Conservation (phyloP, 2,113 vertebrate species). For the Geococcyx californianus region DNA sequence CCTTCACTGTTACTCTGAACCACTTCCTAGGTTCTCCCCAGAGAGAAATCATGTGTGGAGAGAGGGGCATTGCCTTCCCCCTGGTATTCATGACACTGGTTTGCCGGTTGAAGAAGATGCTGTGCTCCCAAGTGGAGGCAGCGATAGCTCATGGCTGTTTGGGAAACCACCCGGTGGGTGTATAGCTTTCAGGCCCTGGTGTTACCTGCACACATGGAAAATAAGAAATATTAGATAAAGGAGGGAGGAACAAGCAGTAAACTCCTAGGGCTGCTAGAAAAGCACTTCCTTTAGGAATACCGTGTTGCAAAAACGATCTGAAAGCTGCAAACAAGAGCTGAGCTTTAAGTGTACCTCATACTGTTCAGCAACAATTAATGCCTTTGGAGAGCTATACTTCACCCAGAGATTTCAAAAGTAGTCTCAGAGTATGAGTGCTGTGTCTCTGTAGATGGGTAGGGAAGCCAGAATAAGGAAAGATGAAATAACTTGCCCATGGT, state of each 20-base stretch:
- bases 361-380: background rate
- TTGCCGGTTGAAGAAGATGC: constrained; percentile 69
- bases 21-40: background rate
- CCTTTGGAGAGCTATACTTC: background rate
- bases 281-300: background rate
- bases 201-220: constrained; percentile 70
- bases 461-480: background rate
- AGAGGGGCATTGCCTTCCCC: background rate
- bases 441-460: background rate
- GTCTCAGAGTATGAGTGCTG: background rate
- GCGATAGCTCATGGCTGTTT: constrained; percentile 37
- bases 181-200: constrained; percentile 74
- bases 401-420: background rate
- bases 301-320: background rate
- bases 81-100: background rate
- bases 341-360: accelerated
- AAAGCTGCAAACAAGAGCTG: background rate
- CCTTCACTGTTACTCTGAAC: background rate
- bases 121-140: constrained; percentile 54
- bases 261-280: background rate
- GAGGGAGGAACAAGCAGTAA: background rate
- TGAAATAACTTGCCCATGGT: background rate
- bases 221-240: background rate
- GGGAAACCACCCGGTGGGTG: constrained; percentile 57
- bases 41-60: background rate